A percentile compares a stretch with the other conserved stretches of the same genome.
Evolutionary conservation across 2,113 vertebrate genomes (phyloP).

Genomic region (Dipodomys stephensi): DNA sequence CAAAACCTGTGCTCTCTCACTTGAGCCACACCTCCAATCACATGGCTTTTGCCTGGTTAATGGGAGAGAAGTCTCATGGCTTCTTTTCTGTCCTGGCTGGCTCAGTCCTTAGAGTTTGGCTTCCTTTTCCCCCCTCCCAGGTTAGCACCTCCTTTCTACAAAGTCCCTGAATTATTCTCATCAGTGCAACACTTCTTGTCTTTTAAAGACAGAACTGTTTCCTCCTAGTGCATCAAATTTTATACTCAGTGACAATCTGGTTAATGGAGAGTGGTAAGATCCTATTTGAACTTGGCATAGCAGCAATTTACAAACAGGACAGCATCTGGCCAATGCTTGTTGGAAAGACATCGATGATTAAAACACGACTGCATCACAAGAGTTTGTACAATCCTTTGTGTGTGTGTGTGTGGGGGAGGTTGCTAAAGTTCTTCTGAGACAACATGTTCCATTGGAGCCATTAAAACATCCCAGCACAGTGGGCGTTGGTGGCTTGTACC

Average conservation of each 20-base stretch:
- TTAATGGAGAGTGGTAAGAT: neutral
- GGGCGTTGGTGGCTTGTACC: too few relatives aligned
- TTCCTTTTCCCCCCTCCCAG: too few relatives aligned
- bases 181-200: neutral
- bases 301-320: neutral
- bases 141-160: neutral
- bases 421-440: neutral
- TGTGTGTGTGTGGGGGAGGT: too few relatives aligned
- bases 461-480: neutral
- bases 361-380: rapidly evolving
- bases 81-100: too few relatives aligned
- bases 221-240: neutral
- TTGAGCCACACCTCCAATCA: too few relatives aligned
- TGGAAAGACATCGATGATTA: neutral
- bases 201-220: too few relatives aligned
- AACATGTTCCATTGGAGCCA: neutral
- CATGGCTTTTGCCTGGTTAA: too few relatives aligned
- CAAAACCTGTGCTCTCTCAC: too few relatives aligned
- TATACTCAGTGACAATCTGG: neutral
- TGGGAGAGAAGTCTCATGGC: too few relatives aligned
- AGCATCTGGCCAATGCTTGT: neutral
- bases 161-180: rapidly evolving
- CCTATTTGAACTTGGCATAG: neutral
- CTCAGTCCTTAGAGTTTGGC: too few relatives aligned
- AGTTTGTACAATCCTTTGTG: neutral